A percentile compares a stretch with the other conserved stretches of the same genome.
These are phyloP conservation scores for Siphamia tubifer DNA, from an alignment of 2,113 vertebrate species.

Conservation along the genomic window DNA sequence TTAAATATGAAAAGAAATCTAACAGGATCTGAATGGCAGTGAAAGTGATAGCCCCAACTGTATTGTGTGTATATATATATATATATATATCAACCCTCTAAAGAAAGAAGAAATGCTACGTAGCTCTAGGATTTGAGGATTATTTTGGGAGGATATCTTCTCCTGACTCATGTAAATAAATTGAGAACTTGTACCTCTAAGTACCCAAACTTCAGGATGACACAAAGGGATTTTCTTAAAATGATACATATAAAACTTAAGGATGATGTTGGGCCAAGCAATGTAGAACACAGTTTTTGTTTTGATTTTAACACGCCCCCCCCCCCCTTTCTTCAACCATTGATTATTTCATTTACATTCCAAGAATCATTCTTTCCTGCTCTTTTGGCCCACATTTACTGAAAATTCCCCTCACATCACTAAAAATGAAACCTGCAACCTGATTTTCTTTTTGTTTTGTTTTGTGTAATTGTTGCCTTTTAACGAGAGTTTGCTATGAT, in stretches of 20 bases:
- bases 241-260: slow-evolving; percentile 19
- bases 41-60: neutral
- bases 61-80: no score
- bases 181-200: neutral
- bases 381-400: neutral
- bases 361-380: neutral
- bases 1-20: neutral
- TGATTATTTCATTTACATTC: neutral
- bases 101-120: no score
- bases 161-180: slow-evolving; percentile 42
- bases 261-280: slow-evolving; percentile 20
- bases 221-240: slow-evolving; percentile 50
- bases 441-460: slow-evolving; percentile 27
- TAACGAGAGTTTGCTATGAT: slow-evolving; percentile 81
- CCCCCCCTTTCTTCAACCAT: neutral
- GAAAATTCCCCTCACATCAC: neutral
- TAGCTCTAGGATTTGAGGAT: neutral
- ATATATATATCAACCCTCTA: slow-evolving; percentile 5
- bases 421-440: slow-evolving; percentile 59
- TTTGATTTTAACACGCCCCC: neutral
- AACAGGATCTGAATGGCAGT: slow-evolving; percentile 1
- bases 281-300: neutral
- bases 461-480: slow-evolving; percentile 70
- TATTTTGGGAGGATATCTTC: neutral
- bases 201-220: slow-evolving; percentile 14